These are phyloP conservation scores for Coccyzus lansbergi DNA, from an alignment of 2,797 vertebrate genomes.

Conservation along the genomic window DNA sequence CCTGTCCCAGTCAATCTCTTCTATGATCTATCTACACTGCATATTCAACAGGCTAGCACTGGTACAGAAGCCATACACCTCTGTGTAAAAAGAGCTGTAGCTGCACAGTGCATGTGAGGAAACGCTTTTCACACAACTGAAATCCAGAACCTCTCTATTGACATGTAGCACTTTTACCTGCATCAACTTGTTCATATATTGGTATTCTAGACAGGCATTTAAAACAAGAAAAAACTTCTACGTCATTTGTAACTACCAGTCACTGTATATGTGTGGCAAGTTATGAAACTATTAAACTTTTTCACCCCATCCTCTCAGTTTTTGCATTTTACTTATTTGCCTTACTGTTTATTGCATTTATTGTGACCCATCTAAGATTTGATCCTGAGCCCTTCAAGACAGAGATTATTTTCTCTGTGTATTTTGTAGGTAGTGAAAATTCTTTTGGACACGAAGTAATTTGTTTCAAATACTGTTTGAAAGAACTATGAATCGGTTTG, in stretches of 20 bases:
- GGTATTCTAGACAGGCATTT: not conserved
- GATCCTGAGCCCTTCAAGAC: not conserved
- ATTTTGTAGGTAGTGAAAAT: not conserved
- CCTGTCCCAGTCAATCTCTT: not conserved
- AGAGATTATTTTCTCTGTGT: not conserved
- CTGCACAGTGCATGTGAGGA: not conserved
- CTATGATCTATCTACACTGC: not conserved
- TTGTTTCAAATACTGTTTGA: not conserved
- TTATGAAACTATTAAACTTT: not conserved
- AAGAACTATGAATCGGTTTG: not conserved
- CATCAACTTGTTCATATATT: not conserved
- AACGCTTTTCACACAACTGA: not conserved
- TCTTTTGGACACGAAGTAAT: not conserved
- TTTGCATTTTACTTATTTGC: not conserved
- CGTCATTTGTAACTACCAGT: not conserved
- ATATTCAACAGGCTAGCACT: not conserved
- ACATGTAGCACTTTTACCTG: not conserved
- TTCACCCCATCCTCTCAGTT: not conserved
- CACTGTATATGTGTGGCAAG: not conserved
- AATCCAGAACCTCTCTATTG: not conserved
- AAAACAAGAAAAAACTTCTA: not conserved
- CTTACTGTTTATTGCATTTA: not conserved
- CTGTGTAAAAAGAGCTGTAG: not conserved
- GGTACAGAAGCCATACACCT: not conserved
- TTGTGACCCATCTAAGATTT: not conserved